Percentiles rank a stretch among this genome's conserved stretches.
Evolutionary conservation across 2,797 vertebrate species (phyloP).

Genomic region (Mus minutoides): DNA sequence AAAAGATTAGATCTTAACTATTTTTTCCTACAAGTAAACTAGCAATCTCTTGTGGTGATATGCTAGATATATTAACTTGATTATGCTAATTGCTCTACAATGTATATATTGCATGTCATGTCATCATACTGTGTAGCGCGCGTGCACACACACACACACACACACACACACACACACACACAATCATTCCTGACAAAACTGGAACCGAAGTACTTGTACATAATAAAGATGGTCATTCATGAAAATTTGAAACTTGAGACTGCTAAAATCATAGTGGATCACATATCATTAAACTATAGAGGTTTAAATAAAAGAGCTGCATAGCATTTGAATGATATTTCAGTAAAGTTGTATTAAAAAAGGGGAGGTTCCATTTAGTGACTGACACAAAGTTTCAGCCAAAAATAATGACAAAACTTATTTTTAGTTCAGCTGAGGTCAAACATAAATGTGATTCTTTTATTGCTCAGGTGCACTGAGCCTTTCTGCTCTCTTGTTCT

Average conservation of each 20-base stretch:
- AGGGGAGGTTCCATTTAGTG: not conserved
- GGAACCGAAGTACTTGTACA: not conserved
- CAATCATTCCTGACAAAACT: not conserved
- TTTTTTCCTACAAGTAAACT: not conserved
- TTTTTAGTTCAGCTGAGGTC: not conserved
- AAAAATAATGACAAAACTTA: not conserved
- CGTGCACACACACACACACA: not conserved
- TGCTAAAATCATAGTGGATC: not conserved
- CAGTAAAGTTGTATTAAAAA: constrained; percentile 10
- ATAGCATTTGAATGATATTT: not conserved
- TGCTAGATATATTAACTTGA: not conserved
- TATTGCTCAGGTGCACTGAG: not conserved
- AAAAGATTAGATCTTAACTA: not conserved
- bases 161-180: not conserved
- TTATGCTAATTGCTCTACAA: not conserved
- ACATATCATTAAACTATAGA: not conserved
- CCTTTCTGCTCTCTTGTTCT: not conserved
- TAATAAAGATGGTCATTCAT: not conserved
- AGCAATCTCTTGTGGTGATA: not conserved
- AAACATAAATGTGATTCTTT: not conserved
- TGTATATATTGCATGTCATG: not conserved
- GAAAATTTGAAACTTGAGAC: not conserved
- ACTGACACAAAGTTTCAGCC: not conserved
- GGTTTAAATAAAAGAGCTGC: not conserved
- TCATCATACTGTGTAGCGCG: not conserved